A percentile compares a stretch with the other conserved stretches of the same genome.
phyloP scores from a whole-genome alignment of 2,888 invertebrate species.

The Apotomis turbidana region DNA sequence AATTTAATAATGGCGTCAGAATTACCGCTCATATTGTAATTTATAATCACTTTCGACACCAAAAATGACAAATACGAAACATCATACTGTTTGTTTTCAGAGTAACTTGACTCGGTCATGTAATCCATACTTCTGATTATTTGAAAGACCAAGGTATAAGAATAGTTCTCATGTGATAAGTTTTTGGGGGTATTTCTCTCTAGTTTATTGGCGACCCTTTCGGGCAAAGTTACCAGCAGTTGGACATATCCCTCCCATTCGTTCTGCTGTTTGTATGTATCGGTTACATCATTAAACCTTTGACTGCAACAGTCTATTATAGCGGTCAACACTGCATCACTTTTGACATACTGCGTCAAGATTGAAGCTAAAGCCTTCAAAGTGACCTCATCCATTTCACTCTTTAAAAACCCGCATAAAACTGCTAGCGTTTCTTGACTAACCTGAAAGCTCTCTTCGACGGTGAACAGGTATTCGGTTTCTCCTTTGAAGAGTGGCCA shows the following conservation, averaged over 20 bases:
- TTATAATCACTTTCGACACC: constrained; percentile 84
- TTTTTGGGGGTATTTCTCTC: constrained; percentile 81
- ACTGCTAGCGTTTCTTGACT: constrained; percentile 76
- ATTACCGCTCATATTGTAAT: constrained; percentile 78
- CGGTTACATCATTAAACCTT: constrained; percentile 46
- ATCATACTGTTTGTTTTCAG: constrained; percentile 62
- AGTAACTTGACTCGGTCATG: constrained; percentile 72
- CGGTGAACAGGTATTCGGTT: constrained; percentile 73
- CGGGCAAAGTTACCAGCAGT: constrained; percentile 86
- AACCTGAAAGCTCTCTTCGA: constrained; percentile 80
- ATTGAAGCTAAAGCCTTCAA: constrained; percentile 69
- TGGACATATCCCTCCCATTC: constrained; percentile 85
- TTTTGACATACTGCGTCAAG: constrained; percentile 77
- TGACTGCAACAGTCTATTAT: constrained; percentile 68
- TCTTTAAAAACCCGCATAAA: constrained; percentile 77
- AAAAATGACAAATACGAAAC: constrained; percentile 80
- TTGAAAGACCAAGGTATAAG: constrained; percentile 84
- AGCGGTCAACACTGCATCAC: constrained; percentile 83
- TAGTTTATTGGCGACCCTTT: constrained; percentile 87
- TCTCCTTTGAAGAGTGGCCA: constrained; percentile 83
- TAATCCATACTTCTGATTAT: constrained; percentile 85
- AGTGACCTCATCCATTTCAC: constrained; percentile 58
- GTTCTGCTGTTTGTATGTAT: constrained; percentile 48
- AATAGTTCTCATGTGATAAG: constrained; percentile 84
- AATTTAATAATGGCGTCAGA: constrained; percentile 78